phyloP scores from a whole-genome alignment of 2,797 vertebrate species.

The Microctenopoma steveboyesi region DNA sequence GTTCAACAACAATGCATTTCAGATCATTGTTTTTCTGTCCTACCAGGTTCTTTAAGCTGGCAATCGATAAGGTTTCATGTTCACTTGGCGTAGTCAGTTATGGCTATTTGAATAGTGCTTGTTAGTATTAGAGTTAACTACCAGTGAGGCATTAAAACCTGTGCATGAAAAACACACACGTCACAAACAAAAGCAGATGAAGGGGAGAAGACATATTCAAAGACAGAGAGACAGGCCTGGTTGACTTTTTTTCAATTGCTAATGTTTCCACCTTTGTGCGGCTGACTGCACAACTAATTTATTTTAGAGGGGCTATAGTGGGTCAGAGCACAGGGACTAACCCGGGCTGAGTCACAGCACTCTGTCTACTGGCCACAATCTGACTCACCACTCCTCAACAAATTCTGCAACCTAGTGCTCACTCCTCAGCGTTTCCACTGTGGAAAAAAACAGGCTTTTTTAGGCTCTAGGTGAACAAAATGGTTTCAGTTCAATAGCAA shows the following conservation, averaged over 20 bases:
- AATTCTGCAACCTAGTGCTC: slow-evolving; percentile 35
- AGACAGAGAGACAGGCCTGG: slow-evolving; percentile 5
- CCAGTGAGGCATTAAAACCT: neutral
- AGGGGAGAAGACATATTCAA: neutral
- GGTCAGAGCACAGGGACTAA: slow-evolving; percentile 58
- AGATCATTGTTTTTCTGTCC: neutral
- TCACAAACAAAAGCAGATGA: slow-evolving; percentile 10
- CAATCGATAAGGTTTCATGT: neutral
- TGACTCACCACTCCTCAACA: slow-evolving; percentile 65
- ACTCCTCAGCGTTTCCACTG: slow-evolving; percentile 53
- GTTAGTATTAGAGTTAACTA: neutral
- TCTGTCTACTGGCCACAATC: slow-evolving; percentile 42
- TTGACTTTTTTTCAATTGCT: slow-evolving; percentile 48
- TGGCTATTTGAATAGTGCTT: neutral
- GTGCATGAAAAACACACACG: neutral
- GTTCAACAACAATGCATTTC: neutral
- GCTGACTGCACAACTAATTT: slow-evolving; percentile 63
- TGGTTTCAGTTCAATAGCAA: slow-evolving; percentile 12
- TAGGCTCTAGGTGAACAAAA: slow-evolving; percentile 28
- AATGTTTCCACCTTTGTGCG: slow-evolving; percentile 57
- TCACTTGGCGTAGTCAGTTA: neutral
- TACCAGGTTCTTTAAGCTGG: neutral
- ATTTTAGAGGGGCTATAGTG: slow-evolving; percentile 37
- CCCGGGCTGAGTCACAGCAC: slow-evolving; percentile 62
- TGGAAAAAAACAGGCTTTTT: slow-evolving; percentile 29